Base-by-base conservation (phyloP, 2,888 invertebrate species). In the Sceliomorpha sp. region DNA sequence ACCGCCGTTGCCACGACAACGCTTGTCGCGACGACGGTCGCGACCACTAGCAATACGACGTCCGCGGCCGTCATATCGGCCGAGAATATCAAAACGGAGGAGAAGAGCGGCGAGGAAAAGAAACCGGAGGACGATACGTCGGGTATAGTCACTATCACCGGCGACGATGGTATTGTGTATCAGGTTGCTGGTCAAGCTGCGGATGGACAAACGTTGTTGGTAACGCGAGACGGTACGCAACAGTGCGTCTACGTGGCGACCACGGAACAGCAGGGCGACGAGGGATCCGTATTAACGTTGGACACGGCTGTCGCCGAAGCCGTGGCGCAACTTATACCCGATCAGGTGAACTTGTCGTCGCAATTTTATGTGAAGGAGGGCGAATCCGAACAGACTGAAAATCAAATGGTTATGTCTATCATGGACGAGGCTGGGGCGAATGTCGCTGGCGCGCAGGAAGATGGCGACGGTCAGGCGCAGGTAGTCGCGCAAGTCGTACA, bases 401-500 rank as follows among this genome's bases (percentile, higher is more conserved):
- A 81, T 50, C 86, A 86, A 48, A 85, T 89, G 78, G 91, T 91
- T 67, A 90, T 90, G 76, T 90, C 88, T 8, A 87, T 87, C 20
- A 86, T 88, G 81, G 88, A 89, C 55, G 88, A 89, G 12, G 70
- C 77, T 12, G 81, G 78, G 14, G 70, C 81, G 13, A 90, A 75
- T 7, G 89, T 89, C 72, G 70, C 84, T 0, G 79, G 81, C 1
- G 79, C 81, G 1, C 87, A 87, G 24, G 89, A 91, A n/a, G 89
- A 89, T 45, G 73, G 74, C 0, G 89, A 89, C 8, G 80, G 80
- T 8, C 85, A 93, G 85, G 93, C 93, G 74, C 95, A 95, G 88
- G 94, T 96, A 81, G 95, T 95, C 62, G 96, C 96, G 68, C 95
- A 96, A 89, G 93, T 96, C 56, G 93, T 96, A 53, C 94, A 95